These are phyloP conservation scores for Ypsolopha scabrella DNA, from an alignment of 2,888 invertebrate species.

Conservation along the genomic window DNA sequence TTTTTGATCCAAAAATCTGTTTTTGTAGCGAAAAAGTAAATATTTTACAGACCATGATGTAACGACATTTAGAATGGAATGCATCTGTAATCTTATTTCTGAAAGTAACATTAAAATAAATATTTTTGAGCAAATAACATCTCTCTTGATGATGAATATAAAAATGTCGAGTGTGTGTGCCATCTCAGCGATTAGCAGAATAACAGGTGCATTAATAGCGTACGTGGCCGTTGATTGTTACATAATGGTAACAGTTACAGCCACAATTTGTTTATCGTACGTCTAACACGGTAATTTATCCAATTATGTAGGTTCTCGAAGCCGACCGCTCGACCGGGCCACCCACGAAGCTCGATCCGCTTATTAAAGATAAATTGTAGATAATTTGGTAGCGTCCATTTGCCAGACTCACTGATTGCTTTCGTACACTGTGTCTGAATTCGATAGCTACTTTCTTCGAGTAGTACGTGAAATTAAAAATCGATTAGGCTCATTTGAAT, in stretches of 20 bases:
- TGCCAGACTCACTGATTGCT: neutral
- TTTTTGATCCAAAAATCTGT: too few relatives aligned
- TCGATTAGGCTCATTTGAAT: conserved; percentile 4
- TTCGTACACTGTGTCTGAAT: neutral
- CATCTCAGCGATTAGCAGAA: too few relatives aligned
- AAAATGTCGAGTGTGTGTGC: too few relatives aligned
- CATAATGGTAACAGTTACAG: conserved; percentile 2
- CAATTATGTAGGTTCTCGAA: conserved; percentile 46
- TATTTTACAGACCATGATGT: too few relatives aligned
- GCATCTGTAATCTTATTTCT: too few relatives aligned
- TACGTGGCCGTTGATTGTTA: neutral
- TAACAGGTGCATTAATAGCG: neutral
- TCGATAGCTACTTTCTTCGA: conserved; percentile 2
- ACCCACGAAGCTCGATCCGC: conserved; percentile 40
- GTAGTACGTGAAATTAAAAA: conserved; percentile 1
- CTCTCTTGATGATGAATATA: too few relatives aligned
- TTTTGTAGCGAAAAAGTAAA: too few relatives aligned
- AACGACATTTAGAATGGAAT: too few relatives aligned
- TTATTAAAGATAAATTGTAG: conserved; percentile 67
- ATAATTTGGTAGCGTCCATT: conserved; percentile 55
- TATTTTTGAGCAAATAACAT: too few relatives aligned
- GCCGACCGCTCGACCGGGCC: conserved; percentile 32
- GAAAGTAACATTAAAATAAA: too few relatives aligned
- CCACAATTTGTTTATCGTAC: conserved; percentile 48
- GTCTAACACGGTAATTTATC: conserved; percentile 64